phyloP scores from a whole-genome alignment of 2,888 invertebrate genomes.

The Cryptocheilus praepositus region DNA sequence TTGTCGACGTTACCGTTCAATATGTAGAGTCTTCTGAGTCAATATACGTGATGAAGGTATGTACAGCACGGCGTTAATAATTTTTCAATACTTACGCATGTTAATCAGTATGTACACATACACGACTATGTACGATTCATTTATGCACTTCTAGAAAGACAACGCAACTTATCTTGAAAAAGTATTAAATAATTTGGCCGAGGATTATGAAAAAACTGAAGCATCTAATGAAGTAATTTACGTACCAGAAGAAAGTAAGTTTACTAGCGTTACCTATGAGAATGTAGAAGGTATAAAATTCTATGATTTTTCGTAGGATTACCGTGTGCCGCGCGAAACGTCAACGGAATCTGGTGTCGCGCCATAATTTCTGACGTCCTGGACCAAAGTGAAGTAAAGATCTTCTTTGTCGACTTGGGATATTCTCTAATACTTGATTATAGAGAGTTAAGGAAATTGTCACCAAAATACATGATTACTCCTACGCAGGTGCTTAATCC shows the following conservation, averaged over 20 bases:
- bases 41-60: slow-evolving; percentile 82
- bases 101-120: neutral
- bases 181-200: slow-evolving; percentile 75
- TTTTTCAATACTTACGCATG: neutral
- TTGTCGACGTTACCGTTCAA: slow-evolving; percentile 77
- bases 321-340: slow-evolving; percentile 76
- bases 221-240: neutral
- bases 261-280: neutral
- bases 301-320: slow-evolving; percentile 72
- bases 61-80: neutral
- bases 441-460: slow-evolving; percentile 76
- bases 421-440: slow-evolving; percentile 75
- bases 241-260: slow-evolving; percentile 1
- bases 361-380: slow-evolving; percentile 77
- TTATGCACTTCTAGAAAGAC: slow-evolving; percentile 53
- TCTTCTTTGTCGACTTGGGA: slow-evolving; percentile 82
- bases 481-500: slow-evolving; percentile 75
- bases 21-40: slow-evolving; percentile 80
- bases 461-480: slow-evolving; percentile 74
- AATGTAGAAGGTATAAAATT: neutral
- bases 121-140: neutral
- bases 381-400: slow-evolving; percentile 75
- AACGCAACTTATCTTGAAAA: slow-evolving; percentile 70
- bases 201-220: slow-evolving; percentile 68
- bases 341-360: slow-evolving; percentile 74